Base-by-base conservation (phyloP, 2,888 invertebrate species). In the Tupiocoris notatus region DNA sequence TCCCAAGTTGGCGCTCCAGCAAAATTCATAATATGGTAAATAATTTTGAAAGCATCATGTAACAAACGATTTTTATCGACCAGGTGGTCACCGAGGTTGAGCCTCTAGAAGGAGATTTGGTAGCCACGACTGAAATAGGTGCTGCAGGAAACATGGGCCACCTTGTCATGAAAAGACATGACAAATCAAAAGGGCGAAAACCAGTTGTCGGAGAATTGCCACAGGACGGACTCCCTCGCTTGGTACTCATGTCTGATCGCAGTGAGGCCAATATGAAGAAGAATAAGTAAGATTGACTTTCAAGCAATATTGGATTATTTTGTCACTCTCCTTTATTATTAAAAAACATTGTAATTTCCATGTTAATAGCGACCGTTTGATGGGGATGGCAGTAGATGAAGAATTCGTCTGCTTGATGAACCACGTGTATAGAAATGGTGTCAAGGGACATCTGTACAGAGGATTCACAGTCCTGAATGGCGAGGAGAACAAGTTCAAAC, bases 41-140 rank as follows among this genome's bases (percentile, higher is more conserved):
- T n/a, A n/a, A n/a, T n/a, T n/a, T n/a, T 78, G n/a, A n/a, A n/a
- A n/a, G n/a, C n/a, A n/a, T n/a, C n/a, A n/a, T n/a, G n/a, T n/a
- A n/a, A n/a, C n/a, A n/a, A n/a, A n/a, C n/a, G n/a, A n/a, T n/a
- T n/a, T n/a, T n/a, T n/a, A n/a, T n/a, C n/a, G n/a, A 17, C 16
- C 75, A 88, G 80, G 94, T 97, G 0, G 90, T 97, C 0, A 89
- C 90, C 0, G 92, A 90, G 68, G 87, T 86, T 83, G 90, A 84
- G 22, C 88, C 87, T 0, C 90, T 94, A 87, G 84, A 88, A 39
- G 91, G 91, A 24, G 92, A 92, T 22, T 80, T 91, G 82, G 89
- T 91, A 22, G 96, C 92, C 1, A 87, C 96, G 22, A 88, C 87
- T 82, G 86, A 87, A 1, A 87, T 88, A 81, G 88, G 88, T 6